Conservation (phyloP, 2,888 invertebrate species). For the Lepeophtheirus nordmannii region DNA sequence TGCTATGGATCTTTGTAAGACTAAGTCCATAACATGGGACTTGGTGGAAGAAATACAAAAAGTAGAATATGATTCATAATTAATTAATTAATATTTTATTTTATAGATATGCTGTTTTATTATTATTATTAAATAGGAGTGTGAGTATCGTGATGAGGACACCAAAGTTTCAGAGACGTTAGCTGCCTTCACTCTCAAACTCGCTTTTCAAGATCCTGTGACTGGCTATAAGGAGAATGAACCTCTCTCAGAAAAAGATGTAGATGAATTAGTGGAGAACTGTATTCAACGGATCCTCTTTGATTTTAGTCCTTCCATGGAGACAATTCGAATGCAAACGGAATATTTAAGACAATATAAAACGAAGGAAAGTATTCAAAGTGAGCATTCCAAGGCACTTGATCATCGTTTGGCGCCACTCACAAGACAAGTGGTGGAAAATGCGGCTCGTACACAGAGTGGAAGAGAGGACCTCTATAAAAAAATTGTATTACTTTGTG, state of each 20-base stretch:
- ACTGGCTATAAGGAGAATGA: neutral
- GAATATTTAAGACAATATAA: neutral
- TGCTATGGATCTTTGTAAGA: too few species aligned
- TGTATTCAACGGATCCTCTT: neutral
- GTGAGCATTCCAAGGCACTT: neutral
- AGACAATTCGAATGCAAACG: neutral
- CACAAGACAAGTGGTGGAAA: neutral
- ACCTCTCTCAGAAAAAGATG: neutral
- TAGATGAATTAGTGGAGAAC: neutral
- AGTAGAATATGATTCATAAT: too few species aligned
- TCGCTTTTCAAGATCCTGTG: neutral
- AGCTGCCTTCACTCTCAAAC: conserved; percentile 2
- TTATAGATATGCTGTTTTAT: too few species aligned
- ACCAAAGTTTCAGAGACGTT: neutral
- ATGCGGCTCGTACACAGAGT: neutral
- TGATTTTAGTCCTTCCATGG: neutral
- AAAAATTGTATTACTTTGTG: neutral
- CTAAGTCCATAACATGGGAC: too few species aligned
- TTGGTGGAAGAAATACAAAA: too few species aligned
- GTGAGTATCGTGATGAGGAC: conserved; percentile 1
- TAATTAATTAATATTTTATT: too few species aligned
- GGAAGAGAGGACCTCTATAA: neutral
- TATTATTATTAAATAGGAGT: neutral
- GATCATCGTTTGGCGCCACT: neutral
- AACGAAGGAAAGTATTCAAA: neutral